These are phyloP conservation scores for Conus canariensis DNA, from an alignment of 2,888 invertebrate genomes.

Conservation along the genomic window DNA sequence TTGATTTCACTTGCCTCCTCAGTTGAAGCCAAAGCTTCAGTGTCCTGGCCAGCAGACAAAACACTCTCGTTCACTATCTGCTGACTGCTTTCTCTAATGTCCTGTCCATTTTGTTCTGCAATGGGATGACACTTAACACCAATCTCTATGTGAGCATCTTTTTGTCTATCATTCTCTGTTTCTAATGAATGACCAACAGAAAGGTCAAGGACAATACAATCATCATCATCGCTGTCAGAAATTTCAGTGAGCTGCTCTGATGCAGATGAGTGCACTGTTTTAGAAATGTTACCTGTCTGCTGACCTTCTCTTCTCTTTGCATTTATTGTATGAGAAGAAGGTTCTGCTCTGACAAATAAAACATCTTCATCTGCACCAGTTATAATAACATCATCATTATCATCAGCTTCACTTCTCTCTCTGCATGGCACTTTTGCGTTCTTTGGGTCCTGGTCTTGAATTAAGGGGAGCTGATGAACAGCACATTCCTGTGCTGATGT, in stretches of 20 bases:
- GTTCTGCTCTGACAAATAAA: neutral
- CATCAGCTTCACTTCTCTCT: neutral
- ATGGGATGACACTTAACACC: neutral
- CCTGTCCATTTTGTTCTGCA: neutral
- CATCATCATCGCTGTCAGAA: neutral
- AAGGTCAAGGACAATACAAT: neutral
- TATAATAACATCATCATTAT: neutral
- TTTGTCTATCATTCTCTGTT: neutral
- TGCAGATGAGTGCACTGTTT: neutral
- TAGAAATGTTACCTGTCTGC: neutral
- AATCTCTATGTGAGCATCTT: neutral
- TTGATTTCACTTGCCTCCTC: neutral
- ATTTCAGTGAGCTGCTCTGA: neutral
- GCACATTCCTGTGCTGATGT: neutral
- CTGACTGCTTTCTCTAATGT: neutral
- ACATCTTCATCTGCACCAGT: neutral
- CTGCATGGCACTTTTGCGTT: neutral
- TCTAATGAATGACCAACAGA: neutral
- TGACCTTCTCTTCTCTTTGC: too few relatives aligned
- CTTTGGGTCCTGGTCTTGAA: neutral
- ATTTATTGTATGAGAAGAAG: neutral
- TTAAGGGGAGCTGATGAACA: neutral
- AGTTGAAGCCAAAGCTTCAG: neutral
- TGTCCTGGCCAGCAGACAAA: neutral
- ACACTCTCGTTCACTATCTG: neutral